phyloP scores from a whole-genome alignment of 1,140 invertebrate genomes.

The Periplaneta americana region DNA sequence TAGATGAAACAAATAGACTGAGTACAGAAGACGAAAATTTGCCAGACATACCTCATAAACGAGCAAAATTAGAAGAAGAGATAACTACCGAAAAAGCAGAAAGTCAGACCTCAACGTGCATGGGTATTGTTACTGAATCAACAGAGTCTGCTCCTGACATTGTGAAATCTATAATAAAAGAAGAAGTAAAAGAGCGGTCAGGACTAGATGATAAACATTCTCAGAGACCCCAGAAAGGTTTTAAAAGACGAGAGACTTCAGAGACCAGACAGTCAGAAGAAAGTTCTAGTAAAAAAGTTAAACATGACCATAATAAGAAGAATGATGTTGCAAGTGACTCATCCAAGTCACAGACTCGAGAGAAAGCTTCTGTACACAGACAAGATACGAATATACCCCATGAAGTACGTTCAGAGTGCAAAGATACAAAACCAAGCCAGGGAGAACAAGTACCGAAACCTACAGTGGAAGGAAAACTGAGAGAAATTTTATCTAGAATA shows the following conservation, averaged over 20 bases:
- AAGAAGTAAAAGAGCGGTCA: neutral
- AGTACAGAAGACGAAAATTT: neutral
- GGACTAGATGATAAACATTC: neutral
- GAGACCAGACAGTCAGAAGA: neutral
- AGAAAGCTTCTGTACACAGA: neutral
- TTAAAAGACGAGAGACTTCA: neutral
- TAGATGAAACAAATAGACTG: neutral
- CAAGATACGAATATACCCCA: neutral
- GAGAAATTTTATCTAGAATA: conserved; percentile 6
- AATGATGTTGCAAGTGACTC: neutral
- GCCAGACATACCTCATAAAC: neutral
- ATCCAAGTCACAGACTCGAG: neutral
- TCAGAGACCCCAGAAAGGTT: neutral
- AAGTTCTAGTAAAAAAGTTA: neutral
- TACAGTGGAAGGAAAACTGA: neutral
- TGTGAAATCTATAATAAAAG: neutral
- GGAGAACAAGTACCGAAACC: neutral
- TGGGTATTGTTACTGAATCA: neutral
- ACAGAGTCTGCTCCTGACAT: neutral
- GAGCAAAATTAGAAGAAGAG: neutral
- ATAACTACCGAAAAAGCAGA: neutral
- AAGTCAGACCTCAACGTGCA: neutral
- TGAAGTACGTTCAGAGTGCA: neutral
- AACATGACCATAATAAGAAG: neutral
- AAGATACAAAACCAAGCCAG: neutral